A percentile compares a stretch with the other conserved stretches of the same genome.
phyloP scores from a whole-genome alignment of 2,797 vertebrate genomes.

The Rhyacichthys aspro region DNA sequence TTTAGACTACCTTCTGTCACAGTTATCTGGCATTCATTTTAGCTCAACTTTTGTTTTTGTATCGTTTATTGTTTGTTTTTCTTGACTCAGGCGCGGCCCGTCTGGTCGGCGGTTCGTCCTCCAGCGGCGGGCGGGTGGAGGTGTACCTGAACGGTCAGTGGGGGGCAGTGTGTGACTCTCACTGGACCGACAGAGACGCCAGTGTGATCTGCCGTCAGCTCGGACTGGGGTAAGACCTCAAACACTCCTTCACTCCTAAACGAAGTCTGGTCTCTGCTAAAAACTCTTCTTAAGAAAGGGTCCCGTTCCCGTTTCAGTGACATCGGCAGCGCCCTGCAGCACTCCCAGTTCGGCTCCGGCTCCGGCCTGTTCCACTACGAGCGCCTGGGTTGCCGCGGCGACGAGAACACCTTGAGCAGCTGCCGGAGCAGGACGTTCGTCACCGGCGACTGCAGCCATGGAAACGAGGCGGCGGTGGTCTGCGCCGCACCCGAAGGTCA shows the following conservation, averaged over 20 bases:
- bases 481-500: conserved; percentile 90
- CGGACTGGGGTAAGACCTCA: conserved; percentile 83
- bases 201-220: conserved; percentile 91
- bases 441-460: conserved; percentile 85
- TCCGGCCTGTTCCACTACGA: conserved; percentile 86
- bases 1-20: too few relatives aligned
- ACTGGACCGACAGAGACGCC: conserved; percentile 89
- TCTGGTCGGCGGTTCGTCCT: conserved; percentile 78
- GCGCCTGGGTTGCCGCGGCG: conserved; percentile 87
- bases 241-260: too few relatives aligned
- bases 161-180: conserved; percentile 89
- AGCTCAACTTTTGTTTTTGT: too few relatives aligned
- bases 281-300: too few relatives aligned
- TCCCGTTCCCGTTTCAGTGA: conserved; percentile 72
- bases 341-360: conserved; percentile 75
- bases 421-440: conserved; percentile 84
- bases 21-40: too few relatives aligned
- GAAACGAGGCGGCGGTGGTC: conserved; percentile 80
- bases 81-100: conserved; percentile 80
- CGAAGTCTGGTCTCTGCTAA: too few relatives aligned
- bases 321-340: conserved; percentile 83
- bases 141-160: conserved; percentile 88
- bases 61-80: neutral
- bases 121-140: conserved; percentile 81
- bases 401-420: conserved; percentile 84